Evolutionary conservation across 2,888 invertebrate genomes (phyloP).

Genomic region (Crossocerus cetratus): DNA sequence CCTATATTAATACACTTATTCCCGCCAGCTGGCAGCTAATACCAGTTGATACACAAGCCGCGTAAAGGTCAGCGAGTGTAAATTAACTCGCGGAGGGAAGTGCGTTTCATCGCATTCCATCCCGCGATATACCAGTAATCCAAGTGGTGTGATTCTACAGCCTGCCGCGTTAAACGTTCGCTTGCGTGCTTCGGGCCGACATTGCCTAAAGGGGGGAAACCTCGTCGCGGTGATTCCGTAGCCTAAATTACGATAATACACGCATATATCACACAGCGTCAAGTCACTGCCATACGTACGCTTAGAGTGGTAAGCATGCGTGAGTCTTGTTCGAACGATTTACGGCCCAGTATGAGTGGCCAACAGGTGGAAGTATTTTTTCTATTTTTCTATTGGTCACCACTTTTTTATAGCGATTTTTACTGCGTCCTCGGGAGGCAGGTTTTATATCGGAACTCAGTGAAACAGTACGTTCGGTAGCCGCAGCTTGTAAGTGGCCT

Average conservation of each 20-base stretch:
- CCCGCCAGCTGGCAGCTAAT: not conserved
- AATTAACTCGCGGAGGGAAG: slow-evolving; percentile 7
- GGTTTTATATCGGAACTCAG: slow-evolving; percentile 12
- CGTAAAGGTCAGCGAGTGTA: slow-evolving; percentile 11
- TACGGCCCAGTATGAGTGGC: slow-evolving; percentile 24
- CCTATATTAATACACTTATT: no score
- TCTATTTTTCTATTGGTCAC: slow-evolving; percentile 49
- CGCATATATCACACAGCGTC: slow-evolving; percentile 36
- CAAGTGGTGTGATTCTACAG: no score
- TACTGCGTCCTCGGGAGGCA: slow-evolving; percentile 2
- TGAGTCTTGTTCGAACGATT: slow-evolving; percentile 39
- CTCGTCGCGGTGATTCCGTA: slow-evolving; percentile 37
- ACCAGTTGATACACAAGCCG: slow-evolving; percentile 16
- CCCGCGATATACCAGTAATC: no score
- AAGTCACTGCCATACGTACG: slow-evolving; percentile 57
- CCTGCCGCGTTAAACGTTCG: not conserved
- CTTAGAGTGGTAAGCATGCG: slow-evolving; percentile 41
- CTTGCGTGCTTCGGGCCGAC: slow-evolving; percentile 20
- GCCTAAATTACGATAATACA: slow-evolving; percentile 37
- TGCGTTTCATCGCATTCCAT: no score
- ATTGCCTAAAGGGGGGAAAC: slow-evolving; percentile 37
- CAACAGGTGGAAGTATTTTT: slow-evolving; percentile 31
- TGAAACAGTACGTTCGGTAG: slow-evolving; percentile 38
- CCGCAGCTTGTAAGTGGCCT: not conserved
- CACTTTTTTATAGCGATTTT: slow-evolving; percentile 23